Percentiles rank a stretch among this genome's conserved stretches.
These are phyloP conservation scores for Tenthredo distinguenda DNA, from an alignment of 2,888 invertebrate species.

Conservation along the genomic window DNA sequence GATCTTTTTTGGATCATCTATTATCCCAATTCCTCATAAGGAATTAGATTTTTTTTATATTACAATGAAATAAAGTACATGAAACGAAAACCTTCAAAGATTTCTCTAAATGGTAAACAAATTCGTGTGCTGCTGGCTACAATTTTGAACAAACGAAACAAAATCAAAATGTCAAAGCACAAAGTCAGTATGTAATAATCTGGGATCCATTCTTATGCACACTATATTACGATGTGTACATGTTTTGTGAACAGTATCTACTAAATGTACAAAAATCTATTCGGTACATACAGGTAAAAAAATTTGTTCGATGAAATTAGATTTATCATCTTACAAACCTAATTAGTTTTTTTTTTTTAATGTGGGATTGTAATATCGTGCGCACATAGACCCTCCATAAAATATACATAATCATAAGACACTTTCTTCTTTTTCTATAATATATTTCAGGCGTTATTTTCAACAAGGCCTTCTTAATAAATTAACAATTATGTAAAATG, in stretches of 20 bases:
- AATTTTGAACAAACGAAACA: not conserved
- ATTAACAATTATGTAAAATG: constrained; percentile 42
- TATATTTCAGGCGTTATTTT: constrained; percentile 36
- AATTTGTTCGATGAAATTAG: not conserved
- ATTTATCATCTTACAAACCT: not conserved
- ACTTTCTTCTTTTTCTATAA: constrained; percentile 14
- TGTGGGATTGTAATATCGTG: constrained; percentile 11
- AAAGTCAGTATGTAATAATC: constrained; percentile 19
- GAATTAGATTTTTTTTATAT: not conserved
- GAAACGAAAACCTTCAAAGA: not conserved
- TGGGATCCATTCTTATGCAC: not conserved
- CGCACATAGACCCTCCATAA: constrained; percentile 32
- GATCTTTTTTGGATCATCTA: not conserved
- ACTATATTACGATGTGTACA: constrained; percentile 18
- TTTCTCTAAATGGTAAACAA: not conserved
- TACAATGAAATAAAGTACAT: not conserved
- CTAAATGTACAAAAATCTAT: constrained; percentile 5
- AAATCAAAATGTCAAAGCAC: constrained; percentile 24
- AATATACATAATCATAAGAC: constrained; percentile 45
- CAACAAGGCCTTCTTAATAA: constrained; percentile 49
- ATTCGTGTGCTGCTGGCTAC: not conserved
- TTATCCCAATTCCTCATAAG: not conserved
- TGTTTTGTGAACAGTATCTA: not conserved
- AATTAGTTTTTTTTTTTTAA: not conserved
- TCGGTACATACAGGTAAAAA: not conserved